phyloP scores from a whole-genome alignment of 2,888 invertebrate species.

The Marasmarcha lunaedactyla region DNA sequence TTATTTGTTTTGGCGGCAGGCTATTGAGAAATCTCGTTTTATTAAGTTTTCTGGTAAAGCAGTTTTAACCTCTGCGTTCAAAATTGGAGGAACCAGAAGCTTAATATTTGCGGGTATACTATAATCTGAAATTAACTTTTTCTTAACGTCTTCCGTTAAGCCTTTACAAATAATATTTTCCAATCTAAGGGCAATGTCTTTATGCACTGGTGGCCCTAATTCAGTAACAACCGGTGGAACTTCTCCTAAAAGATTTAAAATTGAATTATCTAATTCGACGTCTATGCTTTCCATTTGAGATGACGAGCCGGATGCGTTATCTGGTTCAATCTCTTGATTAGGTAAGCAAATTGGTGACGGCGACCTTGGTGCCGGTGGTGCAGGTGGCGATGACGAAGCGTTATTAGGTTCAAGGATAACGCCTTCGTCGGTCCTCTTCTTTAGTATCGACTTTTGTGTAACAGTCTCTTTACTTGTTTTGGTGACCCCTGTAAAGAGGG shows the following conservation, averaged over 20 bases:
- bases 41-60: neutral
- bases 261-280: neutral
- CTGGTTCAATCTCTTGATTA: too few relatives aligned
- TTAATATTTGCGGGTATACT: neutral
- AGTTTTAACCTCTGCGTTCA: neutral
- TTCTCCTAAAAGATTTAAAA: neutral
- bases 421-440: too few relatives aligned
- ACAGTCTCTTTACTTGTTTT: too few relatives aligned
- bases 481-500: too few relatives aligned
- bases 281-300: too few relatives aligned
- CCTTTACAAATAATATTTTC: neutral
- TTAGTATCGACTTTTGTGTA: too few relatives aligned
- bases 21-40: neutral
- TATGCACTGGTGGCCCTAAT: neutral
- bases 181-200: neutral
- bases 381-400: too few relatives aligned
- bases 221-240: neutral
- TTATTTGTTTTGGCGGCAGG: neutral
- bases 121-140: neutral
- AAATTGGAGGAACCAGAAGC: neutral
- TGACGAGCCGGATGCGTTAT: too few relatives aligned
- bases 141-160: neutral
- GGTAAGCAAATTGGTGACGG: too few relatives aligned
- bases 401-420: too few relatives aligned
- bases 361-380: too few relatives aligned